Conservation (phyloP, 2,113 vertebrate species). For the Ciconia stormi region DNA sequence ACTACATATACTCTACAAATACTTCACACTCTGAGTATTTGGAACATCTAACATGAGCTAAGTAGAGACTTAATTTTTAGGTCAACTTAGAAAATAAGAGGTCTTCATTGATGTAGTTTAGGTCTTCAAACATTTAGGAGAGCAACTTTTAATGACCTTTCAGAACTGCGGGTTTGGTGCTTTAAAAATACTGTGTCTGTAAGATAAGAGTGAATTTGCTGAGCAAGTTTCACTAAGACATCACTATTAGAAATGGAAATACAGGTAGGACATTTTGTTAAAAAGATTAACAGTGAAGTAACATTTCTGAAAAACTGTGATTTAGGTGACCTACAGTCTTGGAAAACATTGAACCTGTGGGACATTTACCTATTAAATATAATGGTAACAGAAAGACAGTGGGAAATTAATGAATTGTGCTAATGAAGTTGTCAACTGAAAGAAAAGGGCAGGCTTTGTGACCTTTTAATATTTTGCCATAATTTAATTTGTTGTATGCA, state of each 20-base stretch:
- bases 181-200: background rate
- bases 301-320: background rate
- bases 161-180: background rate
- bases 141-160: background rate
- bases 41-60: background rate
- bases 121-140: background rate
- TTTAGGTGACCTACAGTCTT: background rate
- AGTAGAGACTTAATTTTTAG: background rate
- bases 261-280: background rate
- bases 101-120: background rate
- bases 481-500: background rate
- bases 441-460: background rate
- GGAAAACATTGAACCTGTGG: background rate
- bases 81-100: background rate
- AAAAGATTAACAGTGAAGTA: background rate
- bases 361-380: background rate
- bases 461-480: background rate
- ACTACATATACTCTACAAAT: too few species aligned
- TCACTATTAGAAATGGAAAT: background rate
- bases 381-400: background rate
- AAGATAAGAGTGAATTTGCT: background rate
- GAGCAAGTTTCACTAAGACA: background rate
- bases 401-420: background rate
- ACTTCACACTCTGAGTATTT: background rate
- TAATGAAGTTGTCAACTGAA: background rate